Evolutionary conservation across 2,888 invertebrate species (phyloP), one percentile per base, ranked within the genome.

Genomic region (Brachycybe producta): DNA sequence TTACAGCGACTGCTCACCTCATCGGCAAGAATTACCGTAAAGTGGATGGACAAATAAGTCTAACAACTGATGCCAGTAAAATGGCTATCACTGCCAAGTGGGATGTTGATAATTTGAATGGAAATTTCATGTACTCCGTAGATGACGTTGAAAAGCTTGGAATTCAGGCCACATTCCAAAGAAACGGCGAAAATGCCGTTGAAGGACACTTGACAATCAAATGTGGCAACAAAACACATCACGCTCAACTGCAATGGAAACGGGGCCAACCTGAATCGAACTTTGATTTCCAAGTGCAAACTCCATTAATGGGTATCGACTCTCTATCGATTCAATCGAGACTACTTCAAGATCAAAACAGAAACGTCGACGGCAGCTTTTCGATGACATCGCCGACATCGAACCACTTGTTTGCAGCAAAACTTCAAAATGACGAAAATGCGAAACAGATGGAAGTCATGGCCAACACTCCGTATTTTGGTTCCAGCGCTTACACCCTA

Each of bases 381-480:
- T 35, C 13, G 4, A 27, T 36, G 1, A 17, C 26, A 2, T 35
- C 27, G 15, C 36, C 50, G 23, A 26, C 19, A 35, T 3, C 36
- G 1, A 34, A 34, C 1, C 50, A 50, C 36, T 35, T 38, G 17
- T 7, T 50, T 26, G 21, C 7, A 17, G 34, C 2, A 15, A 15
- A 43, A 11, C 34, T 26, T 13, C 19, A 27, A 11, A 19, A 30
- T 30, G 15, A 44, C 17, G 28, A 8, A 11, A 44, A 30, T 5
- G 11, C 30, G 11, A 19, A 19, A 19, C 17, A 41, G 5, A 41
- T 41, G 5, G n/a, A 41, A n/a, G 17, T 49, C 2, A 28, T 23
- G 13, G 32, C 26, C 4, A 21, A 42, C 41, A 49, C 49, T 23
- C 41, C 49, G 8, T 42, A 32, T 17, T 23, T 49, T 40, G 23